Conservation (phyloP, 2,888 invertebrate species). For the Siphlonurus alternatus region DNA sequence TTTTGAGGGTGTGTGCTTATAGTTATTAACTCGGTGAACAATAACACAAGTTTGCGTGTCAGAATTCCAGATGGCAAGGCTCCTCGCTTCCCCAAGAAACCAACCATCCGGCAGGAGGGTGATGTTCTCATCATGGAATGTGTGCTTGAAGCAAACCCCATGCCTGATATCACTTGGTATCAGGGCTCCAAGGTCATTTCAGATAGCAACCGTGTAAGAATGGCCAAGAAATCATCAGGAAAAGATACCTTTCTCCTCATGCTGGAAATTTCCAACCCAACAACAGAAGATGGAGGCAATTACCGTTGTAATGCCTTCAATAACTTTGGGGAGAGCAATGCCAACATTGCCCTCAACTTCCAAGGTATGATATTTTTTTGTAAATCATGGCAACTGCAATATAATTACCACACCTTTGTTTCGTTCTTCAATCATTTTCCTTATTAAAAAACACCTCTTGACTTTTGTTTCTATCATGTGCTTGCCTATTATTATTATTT, state of each 20-base stretch:
- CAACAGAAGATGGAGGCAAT: constrained; percentile 92
- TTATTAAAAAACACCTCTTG: too few relatives aligned
- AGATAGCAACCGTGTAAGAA: constrained; percentile 73
- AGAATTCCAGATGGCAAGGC: constrained; percentile 93
- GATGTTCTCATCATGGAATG: constrained; percentile 92
- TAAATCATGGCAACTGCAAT: constrained; percentile 7
- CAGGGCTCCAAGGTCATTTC: constrained; percentile 71
- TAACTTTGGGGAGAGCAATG: constrained; percentile 97
- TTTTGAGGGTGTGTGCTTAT: too few relatives aligned
- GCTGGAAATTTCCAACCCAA: constrained; percentile 88
- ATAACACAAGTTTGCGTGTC: too few relatives aligned
- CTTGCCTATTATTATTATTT: too few relatives aligned
- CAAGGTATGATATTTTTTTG: constrained; percentile 77
- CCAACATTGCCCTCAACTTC: constrained; percentile 98
- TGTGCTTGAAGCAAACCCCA: constrained; percentile 84
- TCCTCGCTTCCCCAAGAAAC: constrained; percentile 93
- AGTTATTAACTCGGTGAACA: too few relatives aligned
- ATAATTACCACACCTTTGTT: background rate
- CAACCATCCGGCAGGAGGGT: constrained; percentile 86
- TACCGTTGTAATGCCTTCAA: constrained; percentile 99
- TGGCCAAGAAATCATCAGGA: constrained; percentile 73
- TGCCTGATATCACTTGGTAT: constrained; percentile 91
- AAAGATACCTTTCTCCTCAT: constrained; percentile 85
- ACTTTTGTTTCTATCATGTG: background rate
- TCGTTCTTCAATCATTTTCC: too few relatives aligned